These are phyloP conservation scores for Pimephales promelas DNA, from an alignment of 2,113 vertebrate species.

Conservation along the genomic window DNA sequence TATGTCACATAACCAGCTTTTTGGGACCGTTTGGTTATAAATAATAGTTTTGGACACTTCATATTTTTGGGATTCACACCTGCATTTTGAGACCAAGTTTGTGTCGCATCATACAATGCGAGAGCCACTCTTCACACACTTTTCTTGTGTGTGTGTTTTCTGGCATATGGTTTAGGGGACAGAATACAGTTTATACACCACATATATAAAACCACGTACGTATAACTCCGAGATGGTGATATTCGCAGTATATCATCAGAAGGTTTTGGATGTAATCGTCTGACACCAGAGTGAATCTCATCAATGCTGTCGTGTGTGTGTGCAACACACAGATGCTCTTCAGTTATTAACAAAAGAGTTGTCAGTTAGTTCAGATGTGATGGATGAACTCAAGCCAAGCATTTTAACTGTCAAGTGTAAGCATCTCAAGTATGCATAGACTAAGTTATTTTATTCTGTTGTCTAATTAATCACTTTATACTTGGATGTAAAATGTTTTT, in stretches of 20 bases:
- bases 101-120: not conserved
- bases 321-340: not conserved
- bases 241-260: not conserved
- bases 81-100: not conserved
- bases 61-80: not conserved
- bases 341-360: not conserved
- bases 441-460: not conserved
- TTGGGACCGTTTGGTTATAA: not conserved
- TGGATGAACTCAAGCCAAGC: not conserved
- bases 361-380: not conserved
- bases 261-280: not conserved
- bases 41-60: not conserved
- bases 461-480: not conserved
- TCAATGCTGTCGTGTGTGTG: not conserved
- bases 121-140: not conserved
- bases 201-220: too few relatives aligned
- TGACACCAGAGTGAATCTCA: not conserved
- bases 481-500: not conserved
- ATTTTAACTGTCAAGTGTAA: too few relatives aligned
- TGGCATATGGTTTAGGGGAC: too few relatives aligned
- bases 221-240: too few relatives aligned
- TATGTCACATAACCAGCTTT: not conserved
- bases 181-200: too few relatives aligned
- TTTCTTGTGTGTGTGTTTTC: not conserved
- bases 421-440: too few relatives aligned